Conservation (phyloP, 2,797 vertebrate genomes). For the Decapterus maruadsi region DNA sequence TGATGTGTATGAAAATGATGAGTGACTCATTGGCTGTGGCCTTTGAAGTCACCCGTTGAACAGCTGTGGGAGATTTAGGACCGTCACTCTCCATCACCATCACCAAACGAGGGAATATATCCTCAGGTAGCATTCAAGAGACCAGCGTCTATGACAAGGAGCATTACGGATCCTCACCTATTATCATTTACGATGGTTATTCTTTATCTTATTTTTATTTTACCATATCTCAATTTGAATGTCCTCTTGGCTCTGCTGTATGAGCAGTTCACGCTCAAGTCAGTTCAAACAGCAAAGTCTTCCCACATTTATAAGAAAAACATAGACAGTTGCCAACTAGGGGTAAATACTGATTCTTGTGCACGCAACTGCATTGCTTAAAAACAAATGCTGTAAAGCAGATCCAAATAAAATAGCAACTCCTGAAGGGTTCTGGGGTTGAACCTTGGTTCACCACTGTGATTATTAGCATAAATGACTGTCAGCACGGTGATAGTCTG, state of each 20-base stretch:
- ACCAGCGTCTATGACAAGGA: background rate
- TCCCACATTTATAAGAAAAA: background rate
- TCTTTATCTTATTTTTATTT: background rate
- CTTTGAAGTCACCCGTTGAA: background rate
- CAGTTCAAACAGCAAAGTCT: background rate
- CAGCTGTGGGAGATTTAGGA: background rate
- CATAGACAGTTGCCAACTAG: background rate
- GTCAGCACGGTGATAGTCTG: no score
- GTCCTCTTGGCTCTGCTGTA: background rate
- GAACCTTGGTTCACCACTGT: no score
- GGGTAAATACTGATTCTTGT: background rate
- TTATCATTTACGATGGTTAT: background rate
- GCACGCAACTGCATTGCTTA: background rate
- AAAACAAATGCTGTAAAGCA: background rate
- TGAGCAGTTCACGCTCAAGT: background rate
- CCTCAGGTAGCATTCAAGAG: background rate
- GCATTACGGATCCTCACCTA: background rate
- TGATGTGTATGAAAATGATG: background rate
- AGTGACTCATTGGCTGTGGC: background rate
- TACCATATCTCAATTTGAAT: background rate
- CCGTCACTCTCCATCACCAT: background rate
- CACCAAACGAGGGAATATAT: background rate
- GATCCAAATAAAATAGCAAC: no score
- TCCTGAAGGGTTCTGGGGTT: no score
- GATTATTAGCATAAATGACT: no score